These are phyloP conservation scores for Suillia variegata DNA, from an alignment of 2,888 invertebrate genomes.

Conservation along the genomic window DNA sequence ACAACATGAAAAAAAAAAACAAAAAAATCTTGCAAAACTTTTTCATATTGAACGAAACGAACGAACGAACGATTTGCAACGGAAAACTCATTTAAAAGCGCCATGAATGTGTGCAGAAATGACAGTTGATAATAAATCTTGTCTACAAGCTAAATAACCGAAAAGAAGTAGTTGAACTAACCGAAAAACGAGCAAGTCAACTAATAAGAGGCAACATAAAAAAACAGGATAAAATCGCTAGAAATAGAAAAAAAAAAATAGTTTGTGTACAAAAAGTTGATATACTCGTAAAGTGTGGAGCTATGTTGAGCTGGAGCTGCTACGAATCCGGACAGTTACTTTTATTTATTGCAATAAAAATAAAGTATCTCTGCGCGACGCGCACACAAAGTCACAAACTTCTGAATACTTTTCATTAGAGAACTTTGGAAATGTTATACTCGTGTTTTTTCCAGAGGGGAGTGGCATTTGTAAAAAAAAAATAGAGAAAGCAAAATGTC, in stretches of 20 bases:
- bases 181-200: slow-evolving; percentile 3
- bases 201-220: neutral
- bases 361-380: slow-evolving; percentile 26
- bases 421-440: neutral
- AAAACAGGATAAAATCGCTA: neutral
- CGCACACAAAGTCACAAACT: neutral
- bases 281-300: neutral
- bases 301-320: neutral
- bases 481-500: no score
- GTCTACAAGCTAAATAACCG: neutral
- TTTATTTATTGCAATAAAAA: slow-evolving; percentile 48
- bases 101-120: slow-evolving; percentile 26
- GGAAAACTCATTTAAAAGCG: slow-evolving; percentile 6
- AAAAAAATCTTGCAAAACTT: slow-evolving; percentile 1
- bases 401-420: slow-evolving; percentile 1
- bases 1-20: neutral
- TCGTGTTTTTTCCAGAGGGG: neutral
- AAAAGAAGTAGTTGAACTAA: neutral
- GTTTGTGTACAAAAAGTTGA: neutral
- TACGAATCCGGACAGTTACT: slow-evolving; percentile 29
- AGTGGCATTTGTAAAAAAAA: no score
- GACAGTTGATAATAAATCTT: slow-evolving; percentile 51
- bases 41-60: slow-evolving; percentile 1
- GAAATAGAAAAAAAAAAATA: neutral
- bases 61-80: neutral